These are phyloP conservation scores for Nematostella vectensis DNA, from an alignment of 92 coral and sea anemone genomes.

Conservation along the genomic window DNA sequence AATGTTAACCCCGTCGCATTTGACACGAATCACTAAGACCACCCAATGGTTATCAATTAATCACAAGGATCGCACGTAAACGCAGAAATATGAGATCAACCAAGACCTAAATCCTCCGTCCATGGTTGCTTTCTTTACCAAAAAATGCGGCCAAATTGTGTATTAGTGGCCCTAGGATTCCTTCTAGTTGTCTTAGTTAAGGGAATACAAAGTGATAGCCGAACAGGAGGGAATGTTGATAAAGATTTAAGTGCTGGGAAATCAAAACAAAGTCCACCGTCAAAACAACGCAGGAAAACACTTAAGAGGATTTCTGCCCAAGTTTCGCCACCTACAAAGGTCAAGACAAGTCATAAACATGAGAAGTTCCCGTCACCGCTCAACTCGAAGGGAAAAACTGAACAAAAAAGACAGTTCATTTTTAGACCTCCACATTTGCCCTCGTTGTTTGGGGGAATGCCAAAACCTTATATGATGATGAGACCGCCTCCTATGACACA, in stretches of 20 bases:
- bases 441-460: conserved; percentile 19
- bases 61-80: conserved; percentile 28
- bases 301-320: conserved; percentile 29
- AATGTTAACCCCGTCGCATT: conserved; percentile 21
- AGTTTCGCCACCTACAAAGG: conserved; percentile 36
- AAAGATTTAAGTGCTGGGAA: conserved; percentile 15
- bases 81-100: conserved; percentile 24
- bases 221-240: background rate
- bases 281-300: conserved; percentile 24
- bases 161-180: background rate
- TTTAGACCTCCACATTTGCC: conserved; percentile 53
- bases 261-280: conserved; percentile 18
- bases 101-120: conserved; percentile 7
- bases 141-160: conserved; percentile 18
- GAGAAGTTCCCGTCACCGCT: conserved; percentile 23
- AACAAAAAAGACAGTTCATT: conserved; percentile 85
- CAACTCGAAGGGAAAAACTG: conserved; percentile 35
- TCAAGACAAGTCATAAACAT: conserved; percentile 14
- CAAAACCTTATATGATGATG: conserved; percentile 86
- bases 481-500: conserved; percentile 94
- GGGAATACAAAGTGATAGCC: background rate
- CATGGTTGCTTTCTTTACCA: background rate
- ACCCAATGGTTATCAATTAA: conserved; percentile 13
- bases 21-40: conserved; percentile 22
- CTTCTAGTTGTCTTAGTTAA: conserved; percentile 1